Base-by-base conservation (phyloP, 2,888 invertebrate species). In the Boloria selene region DNA sequence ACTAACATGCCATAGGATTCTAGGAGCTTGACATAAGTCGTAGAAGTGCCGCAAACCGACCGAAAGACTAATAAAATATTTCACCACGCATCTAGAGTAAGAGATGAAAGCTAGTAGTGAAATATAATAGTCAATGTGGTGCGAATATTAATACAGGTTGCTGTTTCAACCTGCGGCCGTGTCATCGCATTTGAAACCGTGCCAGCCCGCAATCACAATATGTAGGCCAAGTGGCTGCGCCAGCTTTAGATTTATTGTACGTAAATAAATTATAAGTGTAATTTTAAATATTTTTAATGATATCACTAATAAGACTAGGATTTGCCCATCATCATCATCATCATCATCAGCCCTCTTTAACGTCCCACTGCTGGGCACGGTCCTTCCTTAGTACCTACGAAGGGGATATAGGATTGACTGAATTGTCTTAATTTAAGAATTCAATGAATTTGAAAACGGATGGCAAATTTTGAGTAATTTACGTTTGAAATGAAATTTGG, bases 151-250 rank as follows among this genome's bases (percentile, higher is more conserved):
- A 81, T 44, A 77, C 78, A 77, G 77, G 76, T 77, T 73, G 69
- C 70, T 66, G 62, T 68, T 65, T 58, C 73, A 67, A 74, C 75
- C 75, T 75, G 77, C 78, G 64, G 56, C 66, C 72, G 67, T 70
- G 72, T 70, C 72, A 74, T 73, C 72, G 63, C 77, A 75, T 82
- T 87, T 89, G 89, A 89, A 82, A 75, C 73, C 61, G 74, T 81
- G 90, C 90, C 90, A 89, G 81, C 77, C 78, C 74, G 80, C 87
- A 87, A 86, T 88, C 88, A 86, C 79, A 85, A 77, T 79, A 89
- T 86, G 79, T 90, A 81, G 90, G 90, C 81, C 90, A 89, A 90
- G 90, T 86, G 90, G 85, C 86, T 89, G 90, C 90, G 81, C 84
- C 63, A 67, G 68, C 63, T 66, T 61, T 64, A 61, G 51, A 52